phyloP scores from a whole-genome alignment of 2,113 vertebrate species.

The Psittacula cyanocephala region DNA sequence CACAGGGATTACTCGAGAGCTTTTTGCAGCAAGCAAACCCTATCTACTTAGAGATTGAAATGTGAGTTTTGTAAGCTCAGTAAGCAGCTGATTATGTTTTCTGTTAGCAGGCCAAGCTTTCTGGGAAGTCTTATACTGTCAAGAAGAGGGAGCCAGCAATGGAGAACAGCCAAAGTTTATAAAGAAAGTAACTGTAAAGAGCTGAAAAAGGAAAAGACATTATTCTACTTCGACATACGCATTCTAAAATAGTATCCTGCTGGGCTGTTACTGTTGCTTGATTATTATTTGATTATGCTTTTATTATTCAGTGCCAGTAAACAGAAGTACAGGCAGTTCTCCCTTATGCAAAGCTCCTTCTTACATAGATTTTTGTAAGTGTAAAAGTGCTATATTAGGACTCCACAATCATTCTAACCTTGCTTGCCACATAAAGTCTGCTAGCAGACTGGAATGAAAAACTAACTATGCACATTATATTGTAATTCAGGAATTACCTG shows the following conservation, averaged over 20 bases:
- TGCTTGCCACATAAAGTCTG: not conserved
- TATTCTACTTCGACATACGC: not conserved
- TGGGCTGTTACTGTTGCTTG: not conserved
- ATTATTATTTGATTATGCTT: constrained; percentile 5
- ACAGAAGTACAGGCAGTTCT: not conserved
- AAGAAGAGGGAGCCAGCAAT: not conserved
- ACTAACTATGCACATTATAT: not conserved
- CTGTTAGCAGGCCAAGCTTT: not conserved
- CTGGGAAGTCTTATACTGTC: not conserved
- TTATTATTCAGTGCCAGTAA: not conserved
- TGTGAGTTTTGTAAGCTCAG: not conserved
- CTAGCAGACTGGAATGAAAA: not conserved
- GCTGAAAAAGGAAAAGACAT: not conserved
- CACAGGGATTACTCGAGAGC: not conserved
- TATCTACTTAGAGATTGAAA: not conserved
- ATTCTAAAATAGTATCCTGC: not conserved
- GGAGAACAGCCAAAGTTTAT: not conserved
- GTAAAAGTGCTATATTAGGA: not conserved
- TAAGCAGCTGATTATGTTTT: not conserved
- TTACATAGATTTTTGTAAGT: not conserved
- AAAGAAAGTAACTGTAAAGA: not conserved
- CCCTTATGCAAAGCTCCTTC: not conserved
- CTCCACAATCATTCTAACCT: not conserved
- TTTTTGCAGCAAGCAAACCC: not conserved
- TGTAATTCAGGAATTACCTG: not conserved